Conservation (phyloP, 53 echinoderm and acorn worm genomes). For the Paracentrotus lividus region DNA sequence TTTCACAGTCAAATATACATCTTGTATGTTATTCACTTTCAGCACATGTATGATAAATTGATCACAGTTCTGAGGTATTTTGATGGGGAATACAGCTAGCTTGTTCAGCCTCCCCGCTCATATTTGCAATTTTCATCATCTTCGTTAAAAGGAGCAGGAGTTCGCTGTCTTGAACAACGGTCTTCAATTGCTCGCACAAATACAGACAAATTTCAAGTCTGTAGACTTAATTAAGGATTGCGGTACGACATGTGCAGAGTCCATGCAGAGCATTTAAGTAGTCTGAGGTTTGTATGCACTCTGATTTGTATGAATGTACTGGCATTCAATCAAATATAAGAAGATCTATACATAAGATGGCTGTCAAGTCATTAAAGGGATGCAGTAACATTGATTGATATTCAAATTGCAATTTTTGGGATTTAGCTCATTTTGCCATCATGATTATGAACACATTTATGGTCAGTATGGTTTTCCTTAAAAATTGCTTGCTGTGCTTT, state of each 20-base stretch:
- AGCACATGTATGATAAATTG: neutral
- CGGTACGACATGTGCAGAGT: neutral
- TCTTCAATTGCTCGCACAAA: neutral
- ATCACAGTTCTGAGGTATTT: neutral
- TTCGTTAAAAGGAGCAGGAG: neutral
- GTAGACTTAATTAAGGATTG: neutral
- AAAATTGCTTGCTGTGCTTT: too few relatives aligned
- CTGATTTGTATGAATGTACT: too few relatives aligned
- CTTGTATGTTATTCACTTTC: neutral
- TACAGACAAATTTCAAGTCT: neutral
- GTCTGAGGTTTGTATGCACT: too few relatives aligned
- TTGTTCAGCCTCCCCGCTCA: neutral
- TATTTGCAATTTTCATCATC: conserved; percentile 15
- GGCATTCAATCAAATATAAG: too few relatives aligned
- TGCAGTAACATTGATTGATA: too few relatives aligned
- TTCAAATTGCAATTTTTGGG: too few relatives aligned
- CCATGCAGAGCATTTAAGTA: too few relatives aligned
- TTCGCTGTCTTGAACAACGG: neutral
- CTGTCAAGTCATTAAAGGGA: too few relatives aligned
- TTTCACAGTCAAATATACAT: neutral
- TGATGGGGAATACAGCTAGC: conserved; percentile 14
- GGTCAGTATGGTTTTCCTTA: too few relatives aligned
- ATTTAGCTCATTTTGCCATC: too few relatives aligned
- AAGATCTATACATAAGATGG: too few relatives aligned
- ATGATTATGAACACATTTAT: too few relatives aligned